Evolutionary conservation across 2,888 invertebrate genomes (phyloP).

Genomic region (Eupithecia tripunctaria): DNA sequence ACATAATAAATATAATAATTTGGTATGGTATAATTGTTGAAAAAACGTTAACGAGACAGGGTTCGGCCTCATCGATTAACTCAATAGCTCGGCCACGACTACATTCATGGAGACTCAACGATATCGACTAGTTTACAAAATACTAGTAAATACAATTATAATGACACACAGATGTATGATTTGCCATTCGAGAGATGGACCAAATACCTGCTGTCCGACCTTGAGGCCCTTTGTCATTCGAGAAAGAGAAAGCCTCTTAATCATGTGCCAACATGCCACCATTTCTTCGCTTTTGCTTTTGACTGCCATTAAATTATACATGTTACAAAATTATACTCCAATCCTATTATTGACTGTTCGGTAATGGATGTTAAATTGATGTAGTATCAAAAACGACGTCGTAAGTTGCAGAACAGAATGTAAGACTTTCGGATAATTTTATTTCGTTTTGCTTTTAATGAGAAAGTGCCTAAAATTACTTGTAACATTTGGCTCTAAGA

Average conservation of each 20-base stretch:
- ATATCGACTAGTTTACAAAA: constrained; percentile 18
- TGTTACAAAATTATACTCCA: constrained; percentile 43
- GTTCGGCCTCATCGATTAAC: constrained; percentile 72
- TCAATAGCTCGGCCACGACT: constrained; percentile 59
- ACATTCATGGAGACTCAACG: constrained; percentile 41
- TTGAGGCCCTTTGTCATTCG: constrained; percentile 71
- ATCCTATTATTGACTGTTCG: constrained; percentile 53
- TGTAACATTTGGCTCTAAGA: constrained; percentile 51
- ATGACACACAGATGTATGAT: constrained; percentile 33
- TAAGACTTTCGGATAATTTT: constrained; percentile 39
- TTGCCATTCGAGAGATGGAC: constrained; percentile 42
- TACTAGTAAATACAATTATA: constrained; percentile 15
- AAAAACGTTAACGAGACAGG: constrained; percentile 75
- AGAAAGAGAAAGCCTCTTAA: constrained; percentile 74
- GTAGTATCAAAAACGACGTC: constrained; percentile 40
- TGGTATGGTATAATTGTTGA: constrained; percentile 32
- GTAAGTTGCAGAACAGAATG: constrained; percentile 28
- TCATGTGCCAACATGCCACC: constrained; percentile 46
- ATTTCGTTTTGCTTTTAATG: constrained; percentile 46
- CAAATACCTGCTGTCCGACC: constrained; percentile 61
- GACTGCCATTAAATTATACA: constrained; percentile 53
- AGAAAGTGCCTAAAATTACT: constrained; percentile 56
- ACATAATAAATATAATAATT: too few species aligned
- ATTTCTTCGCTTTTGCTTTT: constrained; percentile 59
- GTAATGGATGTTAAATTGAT: constrained; percentile 58